Conservation (phyloP, 2,797 vertebrate genomes). For the Pelochelys cantorii region DNA sequence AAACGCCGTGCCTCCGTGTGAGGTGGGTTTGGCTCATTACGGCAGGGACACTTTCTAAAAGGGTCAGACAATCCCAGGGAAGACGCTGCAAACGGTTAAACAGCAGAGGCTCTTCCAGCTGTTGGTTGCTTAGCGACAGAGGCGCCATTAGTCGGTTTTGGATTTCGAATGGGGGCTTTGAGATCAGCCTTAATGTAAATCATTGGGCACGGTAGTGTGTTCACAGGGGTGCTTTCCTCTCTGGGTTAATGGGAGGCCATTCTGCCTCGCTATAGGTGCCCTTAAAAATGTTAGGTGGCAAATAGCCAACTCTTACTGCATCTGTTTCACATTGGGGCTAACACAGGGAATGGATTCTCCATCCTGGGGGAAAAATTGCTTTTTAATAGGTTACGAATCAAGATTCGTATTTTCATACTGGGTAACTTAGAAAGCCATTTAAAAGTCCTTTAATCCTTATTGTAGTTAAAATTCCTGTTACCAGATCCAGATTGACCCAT, state of each 20-base stretch:
- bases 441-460: not conserved
- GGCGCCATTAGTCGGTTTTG: fast-evolving
- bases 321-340: not conserved
- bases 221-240: too few relatives aligned
- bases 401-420: not conserved
- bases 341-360: not conserved
- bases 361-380: not conserved
- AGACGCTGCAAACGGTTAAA: not conserved
- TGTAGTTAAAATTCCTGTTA: not conserved
- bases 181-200: not conserved
- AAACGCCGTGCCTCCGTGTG: not conserved
- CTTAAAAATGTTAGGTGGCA: not conserved
- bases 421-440: not conserved
- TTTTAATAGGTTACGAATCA: not conserved
- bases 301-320: not conserved
- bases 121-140: not conserved
- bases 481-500: not conserved
- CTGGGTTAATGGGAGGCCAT: too few relatives aligned
- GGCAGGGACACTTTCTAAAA: not conserved
- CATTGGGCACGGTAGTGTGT: not conserved
- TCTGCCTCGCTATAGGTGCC: too few relatives aligned
- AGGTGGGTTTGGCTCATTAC: fast-evolving
- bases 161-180: not conserved
- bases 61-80: not conserved
- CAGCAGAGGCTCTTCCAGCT: not conserved